A percentile compares a stretch with the other conserved stretches of the same genome.
phyloP scores from a whole-genome alignment of 2,888 invertebrate genomes.

The Lamproptera curius region DNA sequence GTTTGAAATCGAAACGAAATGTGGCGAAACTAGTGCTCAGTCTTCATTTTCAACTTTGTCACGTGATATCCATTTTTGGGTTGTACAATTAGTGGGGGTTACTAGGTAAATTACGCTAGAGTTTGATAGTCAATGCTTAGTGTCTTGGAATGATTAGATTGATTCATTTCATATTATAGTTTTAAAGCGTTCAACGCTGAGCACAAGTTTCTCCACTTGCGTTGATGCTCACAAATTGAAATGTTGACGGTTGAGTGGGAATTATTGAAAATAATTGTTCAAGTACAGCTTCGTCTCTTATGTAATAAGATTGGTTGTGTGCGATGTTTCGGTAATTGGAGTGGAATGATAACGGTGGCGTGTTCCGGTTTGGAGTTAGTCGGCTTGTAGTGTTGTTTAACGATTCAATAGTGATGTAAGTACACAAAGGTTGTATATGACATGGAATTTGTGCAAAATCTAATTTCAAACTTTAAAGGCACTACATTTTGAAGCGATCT shows the following conservation, averaged over 20 bases:
- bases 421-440: no score
- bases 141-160: not conserved
- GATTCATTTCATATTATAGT: not conserved
- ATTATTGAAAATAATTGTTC: slow-evolving; percentile 31
- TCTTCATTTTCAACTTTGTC: no score
- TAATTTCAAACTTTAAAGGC: no score
- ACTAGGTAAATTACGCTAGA: not conserved
- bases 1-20: slow-evolving; percentile 4
- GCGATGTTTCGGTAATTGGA: slow-evolving; percentile 35
- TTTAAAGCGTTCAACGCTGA: no score
- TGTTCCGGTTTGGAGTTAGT: slow-evolving; percentile 32
- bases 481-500: no score
- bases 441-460: no score
- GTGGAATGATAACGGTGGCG: slow-evolving; percentile 43
- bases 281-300: slow-evolving; percentile 52
- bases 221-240: slow-evolving; percentile 26
- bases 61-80: not conserved
- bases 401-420: not conserved
- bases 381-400: slow-evolving; percentile 3
- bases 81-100: not conserved
- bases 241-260: slow-evolving; percentile 24
- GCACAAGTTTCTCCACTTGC: slow-evolving; percentile 17
- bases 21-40: slow-evolving; percentile 11
- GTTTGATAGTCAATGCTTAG: not conserved
- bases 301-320: slow-evolving; percentile 67